These are phyloP conservation scores for Coreius guichenoti DNA, from an alignment of 2,797 vertebrate genomes.

Conservation along the genomic window DNA sequence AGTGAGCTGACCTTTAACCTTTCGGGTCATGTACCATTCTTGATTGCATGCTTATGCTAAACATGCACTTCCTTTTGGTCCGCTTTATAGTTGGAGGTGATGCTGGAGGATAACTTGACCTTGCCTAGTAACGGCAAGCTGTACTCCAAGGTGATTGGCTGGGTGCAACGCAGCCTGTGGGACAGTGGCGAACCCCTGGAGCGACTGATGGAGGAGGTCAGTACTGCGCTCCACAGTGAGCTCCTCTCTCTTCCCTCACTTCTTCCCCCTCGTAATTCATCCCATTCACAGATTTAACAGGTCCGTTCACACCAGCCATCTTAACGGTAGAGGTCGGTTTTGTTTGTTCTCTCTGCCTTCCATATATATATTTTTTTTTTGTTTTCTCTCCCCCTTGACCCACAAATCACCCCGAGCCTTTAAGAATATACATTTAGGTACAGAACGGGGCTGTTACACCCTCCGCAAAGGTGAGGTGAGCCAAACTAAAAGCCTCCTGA, in stretches of 20 bases:
- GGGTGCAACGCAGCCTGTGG: conserved; percentile 98
- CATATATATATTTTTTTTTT: conserved; percentile 52
- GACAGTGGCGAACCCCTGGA: conserved; percentile 96
- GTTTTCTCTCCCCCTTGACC: conserved; percentile 66
- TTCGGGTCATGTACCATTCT: background rate
- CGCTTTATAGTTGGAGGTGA: conserved; percentile 91
- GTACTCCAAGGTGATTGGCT: conserved; percentile 98
- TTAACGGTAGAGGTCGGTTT: conserved; percentile 63
- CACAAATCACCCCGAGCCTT: conserved; percentile 81
- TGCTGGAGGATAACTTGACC: conserved; percentile 95
- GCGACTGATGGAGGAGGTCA: conserved; percentile 98
- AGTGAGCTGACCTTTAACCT: conserved; percentile 71
- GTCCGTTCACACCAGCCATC: conserved; percentile 45
- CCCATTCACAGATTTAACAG: conserved; percentile 51
- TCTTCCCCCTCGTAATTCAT: conserved; percentile 51
- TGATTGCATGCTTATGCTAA: background rate
- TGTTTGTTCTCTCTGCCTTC: conserved; percentile 67
- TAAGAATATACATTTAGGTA: conserved; percentile 64
- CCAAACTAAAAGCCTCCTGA: conserved; percentile 79
- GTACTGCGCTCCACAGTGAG: conserved; percentile 71
- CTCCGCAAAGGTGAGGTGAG: conserved; percentile 89
- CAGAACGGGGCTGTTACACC: conserved; percentile 65
- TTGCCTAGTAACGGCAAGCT: conserved; percentile 98
- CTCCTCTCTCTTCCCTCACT: conserved; percentile 44
- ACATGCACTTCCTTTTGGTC: conserved; percentile 36